Conservation (phyloP, 2,113 vertebrate genomes). For the Sminthopsis crassicaudata region DNA sequence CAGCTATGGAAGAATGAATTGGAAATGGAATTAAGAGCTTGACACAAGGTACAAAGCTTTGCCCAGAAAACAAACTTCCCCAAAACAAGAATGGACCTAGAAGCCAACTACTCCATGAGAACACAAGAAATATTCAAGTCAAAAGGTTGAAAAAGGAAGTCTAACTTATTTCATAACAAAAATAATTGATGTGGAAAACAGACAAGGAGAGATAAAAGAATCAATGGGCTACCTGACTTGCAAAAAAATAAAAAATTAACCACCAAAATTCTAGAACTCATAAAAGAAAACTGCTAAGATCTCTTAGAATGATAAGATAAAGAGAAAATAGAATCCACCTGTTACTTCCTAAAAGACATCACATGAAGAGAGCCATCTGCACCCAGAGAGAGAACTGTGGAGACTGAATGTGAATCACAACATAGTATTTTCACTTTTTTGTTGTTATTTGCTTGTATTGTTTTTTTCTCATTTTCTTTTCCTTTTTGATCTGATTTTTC, state of each 20-base stretch:
- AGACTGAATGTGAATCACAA: too few species aligned
- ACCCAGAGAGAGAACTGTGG: too few species aligned
- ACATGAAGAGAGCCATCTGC: too few species aligned
- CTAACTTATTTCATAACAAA: neutral
- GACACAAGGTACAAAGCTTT: neutral
- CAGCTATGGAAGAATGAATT: neutral
- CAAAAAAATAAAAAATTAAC: neutral
- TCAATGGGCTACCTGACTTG: too few species aligned
- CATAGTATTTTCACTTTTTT: too few species aligned
- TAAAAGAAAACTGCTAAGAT: neutral
- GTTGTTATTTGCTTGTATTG: too few species aligned
- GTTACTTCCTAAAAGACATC: neutral
- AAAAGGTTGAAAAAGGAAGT: neutral
- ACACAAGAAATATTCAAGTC: neutral
- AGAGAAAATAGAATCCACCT: neutral
- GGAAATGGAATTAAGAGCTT: neutral
- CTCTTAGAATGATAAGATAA: neutral
- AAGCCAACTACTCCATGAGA: neutral
- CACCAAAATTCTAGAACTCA: neutral
- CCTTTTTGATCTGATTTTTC: too few species aligned
- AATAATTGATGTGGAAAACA: neutral
- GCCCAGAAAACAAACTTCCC: neutral
- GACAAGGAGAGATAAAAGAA: neutral
- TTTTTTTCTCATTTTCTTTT: too few species aligned
- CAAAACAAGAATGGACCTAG: neutral